phyloP scores from a whole-genome alignment of 2,888 invertebrate genomes.

The Chalcis sispes region DNA sequence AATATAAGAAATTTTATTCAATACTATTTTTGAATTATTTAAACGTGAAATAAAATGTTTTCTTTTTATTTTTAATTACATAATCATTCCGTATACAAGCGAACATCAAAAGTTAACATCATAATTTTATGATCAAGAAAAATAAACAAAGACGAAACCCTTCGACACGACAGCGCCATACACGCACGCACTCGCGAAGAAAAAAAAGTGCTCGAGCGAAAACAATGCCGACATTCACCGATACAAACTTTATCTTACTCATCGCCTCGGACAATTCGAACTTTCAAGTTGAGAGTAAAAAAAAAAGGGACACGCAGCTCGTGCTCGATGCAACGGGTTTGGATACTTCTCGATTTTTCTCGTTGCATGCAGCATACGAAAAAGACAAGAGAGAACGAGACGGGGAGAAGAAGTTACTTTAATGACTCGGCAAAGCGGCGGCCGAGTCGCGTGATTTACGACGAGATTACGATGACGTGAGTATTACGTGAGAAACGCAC shows the following conservation, averaged over 20 bases:
- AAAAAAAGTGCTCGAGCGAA: no score
- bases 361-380: background rate
- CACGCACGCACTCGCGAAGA: no score
- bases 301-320: background rate
- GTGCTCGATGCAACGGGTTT: conserved; percentile 5
- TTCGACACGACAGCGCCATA: no score
- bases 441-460: conserved; percentile 68
- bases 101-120: background rate
- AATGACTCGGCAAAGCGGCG: conserved; percentile 65
- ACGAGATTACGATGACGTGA: conserved; percentile 70
- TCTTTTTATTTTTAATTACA: no score
- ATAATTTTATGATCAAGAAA: no score
- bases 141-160: background rate
- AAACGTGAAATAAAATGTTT: no score
- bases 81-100: background rate
- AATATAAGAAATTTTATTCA: no score
- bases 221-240: conserved; percentile 26
- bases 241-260: conserved; percentile 17
- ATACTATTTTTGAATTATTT: no score
- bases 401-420: conserved; percentile 53
- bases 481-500: conserved; percentile 68
- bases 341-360: background rate
- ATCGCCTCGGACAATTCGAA: conserved; percentile 7
- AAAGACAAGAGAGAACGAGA: background rate
- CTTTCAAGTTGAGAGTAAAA: background rate